Evolutionary conservation across 2,113 vertebrate genomes (phyloP), one percentile per base, ranked within the genome.

Genomic region (Tychaedon coryphoeus): DNA sequence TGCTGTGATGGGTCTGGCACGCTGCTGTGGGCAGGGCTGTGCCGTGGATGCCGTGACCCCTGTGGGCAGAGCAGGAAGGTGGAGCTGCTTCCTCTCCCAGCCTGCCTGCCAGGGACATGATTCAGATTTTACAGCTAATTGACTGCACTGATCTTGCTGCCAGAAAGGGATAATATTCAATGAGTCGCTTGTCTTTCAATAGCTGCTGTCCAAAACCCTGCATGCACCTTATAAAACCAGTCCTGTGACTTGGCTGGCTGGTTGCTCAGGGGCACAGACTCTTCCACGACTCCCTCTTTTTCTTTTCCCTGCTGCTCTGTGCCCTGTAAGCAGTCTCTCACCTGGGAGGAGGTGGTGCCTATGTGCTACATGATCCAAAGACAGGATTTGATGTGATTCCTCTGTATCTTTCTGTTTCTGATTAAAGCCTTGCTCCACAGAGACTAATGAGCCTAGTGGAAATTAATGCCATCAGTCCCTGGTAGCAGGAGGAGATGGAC

Each of bases 51-150:
- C 45, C 34, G 76, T 91, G 93, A 93, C 78, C 93, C 94, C 84
- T 2, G 16, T 75, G 92, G 78, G 90, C 93, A 90, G 93, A 95
- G 85, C 70, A 82, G 78, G 78, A 94, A 96, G 96, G 90, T 95
- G 93, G 95, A 94, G 96, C 71, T 88, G 70, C 92, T 96, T 96
- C 93, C 85, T 92, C 90, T 28, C 66, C 0, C 0, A 94, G 88
- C 71, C 62, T 90, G 81, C 16, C 81, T 96, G 95, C 82, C 90
- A 94, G 93, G 65, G 93, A 75, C 71, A 53, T 92, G 85, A 92
- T 95, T 96, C 88, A 95, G 78, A 79, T 90, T 82, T 96, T 94
- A 83, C 88, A 92, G 92, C 47, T 94, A 93, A 83, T 79, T 86
- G 92, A 86, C 88, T 87, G 84, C 17, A 6, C 88, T 81, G 74